Evolutionary conservation across 1,140 invertebrate species (phyloP), one percentile per base, ranked within the genome.

Genomic region (Zaprionus camerounensis): DNA sequence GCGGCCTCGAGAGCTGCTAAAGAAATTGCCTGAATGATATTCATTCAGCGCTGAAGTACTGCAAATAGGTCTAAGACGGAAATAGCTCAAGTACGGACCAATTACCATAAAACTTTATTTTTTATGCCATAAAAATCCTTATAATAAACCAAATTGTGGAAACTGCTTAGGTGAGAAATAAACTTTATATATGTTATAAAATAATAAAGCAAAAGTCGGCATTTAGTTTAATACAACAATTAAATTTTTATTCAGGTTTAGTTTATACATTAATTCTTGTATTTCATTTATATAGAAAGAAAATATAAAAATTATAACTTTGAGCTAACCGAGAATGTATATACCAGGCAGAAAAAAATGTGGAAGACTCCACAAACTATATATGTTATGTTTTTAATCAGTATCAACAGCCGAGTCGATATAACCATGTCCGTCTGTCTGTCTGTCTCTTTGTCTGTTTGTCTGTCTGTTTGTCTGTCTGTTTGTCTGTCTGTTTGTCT

Each of bases 11-110:
- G 31, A 58, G 62, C 44, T 82, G 63, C 59, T 53, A 49, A 56
- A 70, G 76, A 83, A 80, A 83, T 77, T 71, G 68, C 76, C 66
- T 24, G 65, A 77, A 73, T 69, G 70, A 66, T 82, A 82, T 79
- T 78, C 81, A 81, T 74, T 76, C 80, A 72, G 57, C 75, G 64
- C 46, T 59, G 44, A 82, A 78, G 62, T 36, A 55, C 66, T 62
- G 58, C 17, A 49, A 44, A 53, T 13, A 22, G 38, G 44, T 53
- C 28, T 31, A 11, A 46, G 22, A 12, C 20, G 26, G 28, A 61
- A 28, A 63, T 57, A 41, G 65, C 46, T 65, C 59, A 34, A 81
- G 76, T 70, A 64, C n/a, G 6, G 6, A 20, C 44, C 56, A 81
- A 73, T 81, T 81, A 81, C 34, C 57, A 53, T 57, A 58, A 67